phyloP scores from a whole-genome alignment of 2,888 invertebrate species.

The Dolomedes plantarius region DNA sequence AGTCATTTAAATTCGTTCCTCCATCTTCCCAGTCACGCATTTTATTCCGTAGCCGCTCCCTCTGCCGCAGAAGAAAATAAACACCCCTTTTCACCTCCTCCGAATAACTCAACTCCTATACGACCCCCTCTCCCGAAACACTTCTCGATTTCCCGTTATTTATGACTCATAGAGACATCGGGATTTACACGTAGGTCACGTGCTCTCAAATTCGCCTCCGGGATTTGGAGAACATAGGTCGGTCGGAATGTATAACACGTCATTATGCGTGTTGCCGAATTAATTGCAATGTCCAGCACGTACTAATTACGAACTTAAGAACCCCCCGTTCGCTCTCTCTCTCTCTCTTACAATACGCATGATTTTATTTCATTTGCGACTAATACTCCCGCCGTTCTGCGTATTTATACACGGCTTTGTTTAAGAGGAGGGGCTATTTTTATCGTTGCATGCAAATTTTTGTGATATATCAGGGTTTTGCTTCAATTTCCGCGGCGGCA shows the following conservation, averaged over 20 bases:
- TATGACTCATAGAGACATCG: conserved; percentile 68
- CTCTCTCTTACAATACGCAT: neutral
- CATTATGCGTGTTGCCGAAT: conserved; percentile 69
- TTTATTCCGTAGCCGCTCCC: too few relatives aligned
- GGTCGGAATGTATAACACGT: conserved; percentile 60
- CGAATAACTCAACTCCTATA: neutral
- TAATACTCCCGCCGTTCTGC: neutral
- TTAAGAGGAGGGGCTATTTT: neutral
- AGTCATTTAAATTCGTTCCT: too few relatives aligned
- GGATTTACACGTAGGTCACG: conserved; percentile 67
- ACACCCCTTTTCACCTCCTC: too few relatives aligned
- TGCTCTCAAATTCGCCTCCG: conserved; percentile 56
- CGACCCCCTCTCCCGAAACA: conserved; percentile 8
- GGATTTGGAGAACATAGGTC: conserved; percentile 46
- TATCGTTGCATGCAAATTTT: conserved; percentile 43
- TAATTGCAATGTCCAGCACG: conserved; percentile 68
- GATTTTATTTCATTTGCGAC: conserved; percentile 54
- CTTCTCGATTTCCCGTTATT: conserved; percentile 61
- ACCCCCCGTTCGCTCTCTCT: neutral
- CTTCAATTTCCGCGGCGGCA: conserved; percentile 43
- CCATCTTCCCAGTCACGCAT: too few relatives aligned
- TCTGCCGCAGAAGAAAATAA: too few relatives aligned
- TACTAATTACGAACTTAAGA: conserved; percentile 52
- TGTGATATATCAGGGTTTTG: conserved; percentile 3
- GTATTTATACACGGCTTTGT: neutral